These are phyloP conservation scores for Mycteria americana DNA, from an alignment of 2,797 vertebrate species.

Conservation along the genomic window DNA sequence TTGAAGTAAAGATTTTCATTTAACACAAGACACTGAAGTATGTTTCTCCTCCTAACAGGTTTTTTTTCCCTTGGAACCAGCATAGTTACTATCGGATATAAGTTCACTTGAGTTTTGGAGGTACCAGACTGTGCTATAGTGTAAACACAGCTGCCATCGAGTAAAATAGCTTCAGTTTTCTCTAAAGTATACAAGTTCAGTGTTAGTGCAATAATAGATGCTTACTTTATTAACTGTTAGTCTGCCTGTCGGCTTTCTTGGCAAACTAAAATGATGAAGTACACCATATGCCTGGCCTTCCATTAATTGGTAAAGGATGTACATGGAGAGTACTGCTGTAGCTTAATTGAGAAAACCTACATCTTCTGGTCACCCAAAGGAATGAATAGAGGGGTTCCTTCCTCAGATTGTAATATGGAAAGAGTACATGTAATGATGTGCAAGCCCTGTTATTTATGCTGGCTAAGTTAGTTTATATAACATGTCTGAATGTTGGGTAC, in stretches of 20 bases:
- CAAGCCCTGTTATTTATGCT: background rate
- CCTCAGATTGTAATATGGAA: background rate
- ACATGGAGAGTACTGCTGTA: background rate
- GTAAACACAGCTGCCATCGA: conserved; percentile 52
- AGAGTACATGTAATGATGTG: background rate
- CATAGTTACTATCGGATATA: background rate
- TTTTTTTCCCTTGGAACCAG: background rate
- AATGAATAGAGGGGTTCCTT: background rate
- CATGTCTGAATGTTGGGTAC: background rate
- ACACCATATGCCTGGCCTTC: background rate
- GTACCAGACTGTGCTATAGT: conserved; percentile 59
- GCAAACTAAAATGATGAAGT: background rate
- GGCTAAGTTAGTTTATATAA: background rate
- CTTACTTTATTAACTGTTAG: conserved; percentile 50
- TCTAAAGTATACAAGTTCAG: conserved; percentile 30
- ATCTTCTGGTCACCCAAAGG: background rate
- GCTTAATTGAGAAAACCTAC: background rate
- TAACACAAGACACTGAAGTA: background rate
- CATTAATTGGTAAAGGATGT: background rate
- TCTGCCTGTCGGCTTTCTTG: background rate
- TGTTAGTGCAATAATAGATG: conserved; percentile 40
- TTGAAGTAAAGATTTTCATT: background rate
- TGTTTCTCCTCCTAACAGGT: background rate
- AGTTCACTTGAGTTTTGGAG: conserved; percentile 41
- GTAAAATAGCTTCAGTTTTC: conserved; percentile 47